Evolutionary conservation across 2,797 vertebrate species (phyloP).

Genomic region (Luscinia megarhynchos): DNA sequence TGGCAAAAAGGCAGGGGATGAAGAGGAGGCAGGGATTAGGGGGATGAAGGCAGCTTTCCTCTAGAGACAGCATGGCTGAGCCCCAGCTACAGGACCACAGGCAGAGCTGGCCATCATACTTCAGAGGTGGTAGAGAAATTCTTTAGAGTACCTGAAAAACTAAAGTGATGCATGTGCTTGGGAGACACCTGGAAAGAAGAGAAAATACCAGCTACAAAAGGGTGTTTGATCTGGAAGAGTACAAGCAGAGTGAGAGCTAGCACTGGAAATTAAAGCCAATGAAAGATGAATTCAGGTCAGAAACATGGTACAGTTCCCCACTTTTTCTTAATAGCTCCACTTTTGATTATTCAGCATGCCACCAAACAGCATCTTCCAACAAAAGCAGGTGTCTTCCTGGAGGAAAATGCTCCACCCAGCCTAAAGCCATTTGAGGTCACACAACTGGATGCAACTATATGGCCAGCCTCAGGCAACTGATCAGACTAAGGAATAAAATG

Average conservation of each 20-base stretch:
- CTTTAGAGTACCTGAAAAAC: not conserved
- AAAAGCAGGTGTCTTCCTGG: not conserved
- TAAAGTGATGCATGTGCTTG: not conserved
- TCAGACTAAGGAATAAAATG: not conserved
- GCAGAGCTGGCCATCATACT: fast-evolving
- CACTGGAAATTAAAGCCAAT: not conserved
- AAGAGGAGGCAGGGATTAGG: not conserved
- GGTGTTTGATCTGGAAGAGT: not conserved
- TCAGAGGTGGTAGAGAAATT: not conserved
- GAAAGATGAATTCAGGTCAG: not conserved
- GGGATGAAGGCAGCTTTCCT: not conserved
- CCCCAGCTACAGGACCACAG: not conserved
- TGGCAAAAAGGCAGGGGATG: not conserved
- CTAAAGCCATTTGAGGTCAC: not conserved
- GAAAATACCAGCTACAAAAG: not conserved
- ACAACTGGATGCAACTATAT: not conserved
- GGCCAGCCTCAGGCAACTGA: not conserved
- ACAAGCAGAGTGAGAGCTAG: not conserved
- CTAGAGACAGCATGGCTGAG: not conserved
- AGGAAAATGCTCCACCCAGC: not conserved
- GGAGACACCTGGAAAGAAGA: not conserved
- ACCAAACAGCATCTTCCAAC: not conserved
- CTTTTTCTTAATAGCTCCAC: not conserved
- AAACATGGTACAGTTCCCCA: fast-evolving
- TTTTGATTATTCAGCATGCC: not conserved